Evolutionary conservation across 2,113 vertebrate species (phyloP).

Genomic region (Myanophis thanlyinensis): DNA sequence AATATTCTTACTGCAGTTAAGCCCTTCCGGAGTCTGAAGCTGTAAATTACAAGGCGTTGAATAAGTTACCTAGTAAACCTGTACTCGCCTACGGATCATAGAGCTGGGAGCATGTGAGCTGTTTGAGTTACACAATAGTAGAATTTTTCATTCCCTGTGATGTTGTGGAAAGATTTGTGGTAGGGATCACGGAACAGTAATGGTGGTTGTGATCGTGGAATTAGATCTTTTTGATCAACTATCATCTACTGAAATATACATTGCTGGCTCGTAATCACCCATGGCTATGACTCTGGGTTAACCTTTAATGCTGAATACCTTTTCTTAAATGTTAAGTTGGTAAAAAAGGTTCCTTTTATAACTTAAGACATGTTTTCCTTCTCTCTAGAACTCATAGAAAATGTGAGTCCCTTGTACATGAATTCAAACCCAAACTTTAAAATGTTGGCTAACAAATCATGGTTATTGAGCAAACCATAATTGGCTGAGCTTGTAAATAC

Average conservation of each 20-base stretch:
- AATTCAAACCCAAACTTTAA: background rate
- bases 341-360: background rate
- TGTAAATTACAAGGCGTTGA: background rate
- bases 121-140: background rate
- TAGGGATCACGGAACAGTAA: background rate
- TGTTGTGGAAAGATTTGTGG: background rate
- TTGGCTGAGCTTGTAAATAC: background rate
- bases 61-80: constrained; percentile 8
- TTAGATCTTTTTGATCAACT: background rate
- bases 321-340: background rate
- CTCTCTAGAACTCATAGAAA: background rate
- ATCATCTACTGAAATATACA: background rate
- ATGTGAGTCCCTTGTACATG: background rate
- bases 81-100: background rate
- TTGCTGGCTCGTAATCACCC: constrained; percentile 4
- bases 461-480: background rate
- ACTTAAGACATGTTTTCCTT: background rate
- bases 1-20: background rate
- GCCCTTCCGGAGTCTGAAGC: background rate
- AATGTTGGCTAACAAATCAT: background rate
- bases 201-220: background rate
- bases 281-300: background rate
- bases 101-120: background rate
- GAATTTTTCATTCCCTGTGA: background rate
- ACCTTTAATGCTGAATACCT: background rate